Conservation (phyloP, 2,888 invertebrate genomes). For the Opisthograptis luteolata region DNA sequence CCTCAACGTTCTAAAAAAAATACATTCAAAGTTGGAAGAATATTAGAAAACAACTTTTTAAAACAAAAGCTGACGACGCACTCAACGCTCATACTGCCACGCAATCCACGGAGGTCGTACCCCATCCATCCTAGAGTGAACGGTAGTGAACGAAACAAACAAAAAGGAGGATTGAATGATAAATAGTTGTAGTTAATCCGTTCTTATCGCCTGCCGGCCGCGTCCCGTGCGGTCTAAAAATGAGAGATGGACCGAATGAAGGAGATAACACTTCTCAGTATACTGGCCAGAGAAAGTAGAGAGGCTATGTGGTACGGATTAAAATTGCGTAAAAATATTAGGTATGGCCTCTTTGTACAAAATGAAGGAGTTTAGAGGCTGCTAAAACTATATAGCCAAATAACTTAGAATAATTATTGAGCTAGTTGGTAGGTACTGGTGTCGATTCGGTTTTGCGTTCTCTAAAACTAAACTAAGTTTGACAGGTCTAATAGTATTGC, state of each 20-base stretch:
- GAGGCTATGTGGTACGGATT: constrained; percentile 43
- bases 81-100: constrained; percentile 39
- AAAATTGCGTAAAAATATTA: not conserved
- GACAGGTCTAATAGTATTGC: too few relatives aligned
- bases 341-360: too few relatives aligned
- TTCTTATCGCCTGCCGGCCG: constrained; percentile 70
- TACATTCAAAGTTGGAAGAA: too few relatives aligned
- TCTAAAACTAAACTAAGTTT: too few relatives aligned
- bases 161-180: constrained; percentile 76
- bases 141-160: constrained; percentile 65
- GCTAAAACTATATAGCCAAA: too few relatives aligned
- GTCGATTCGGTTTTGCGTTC: too few relatives aligned
- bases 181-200: constrained; percentile 82
- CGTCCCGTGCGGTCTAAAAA: constrained; percentile 82
- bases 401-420: too few relatives aligned
- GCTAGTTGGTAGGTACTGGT: too few relatives aligned
- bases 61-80: constrained; percentile 42
- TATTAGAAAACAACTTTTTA: constrained; percentile 15
- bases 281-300: constrained; percentile 65
- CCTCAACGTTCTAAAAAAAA: too few relatives aligned
- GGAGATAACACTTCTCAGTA: constrained; percentile 77
- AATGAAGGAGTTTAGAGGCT: too few relatives aligned
- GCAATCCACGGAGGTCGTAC: constrained; percentile 57
- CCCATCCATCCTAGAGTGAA: constrained; percentile 58
- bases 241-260: constrained; percentile 74